Evolutionary conservation across 2,113 vertebrate genomes (phyloP).

Genomic region (Erinaceus europaeus): DNA sequence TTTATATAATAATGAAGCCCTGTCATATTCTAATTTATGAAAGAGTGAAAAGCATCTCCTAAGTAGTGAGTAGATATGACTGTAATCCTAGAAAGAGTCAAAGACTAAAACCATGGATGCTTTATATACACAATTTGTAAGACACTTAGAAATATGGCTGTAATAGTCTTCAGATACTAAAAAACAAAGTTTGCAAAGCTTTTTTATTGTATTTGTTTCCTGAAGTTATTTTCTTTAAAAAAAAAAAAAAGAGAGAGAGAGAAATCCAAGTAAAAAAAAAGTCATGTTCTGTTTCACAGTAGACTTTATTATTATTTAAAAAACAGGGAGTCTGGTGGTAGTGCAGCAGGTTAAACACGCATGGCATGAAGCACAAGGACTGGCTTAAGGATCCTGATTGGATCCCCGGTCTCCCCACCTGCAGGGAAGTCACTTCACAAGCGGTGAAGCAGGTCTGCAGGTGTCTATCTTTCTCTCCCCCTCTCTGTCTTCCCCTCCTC

Average conservation of each 20-base stretch:
- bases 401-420: too few relatives aligned
- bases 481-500: too few relatives aligned
- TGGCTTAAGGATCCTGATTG: too few relatives aligned
- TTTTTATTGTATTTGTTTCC: neutral
- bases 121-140: neutral
- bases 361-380: too few relatives aligned
- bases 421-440: too few relatives aligned
- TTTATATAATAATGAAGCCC: neutral
- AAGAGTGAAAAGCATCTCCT: neutral
- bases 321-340: too few relatives aligned
- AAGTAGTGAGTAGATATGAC: neutral
- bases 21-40: neutral
- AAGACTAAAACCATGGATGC: neutral
- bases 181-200: neutral
- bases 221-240: slow-evolving; percentile 9
- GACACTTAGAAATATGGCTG: neutral
- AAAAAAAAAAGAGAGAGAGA: too few relatives aligned
- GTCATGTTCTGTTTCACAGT: neutral
- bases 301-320: neutral
- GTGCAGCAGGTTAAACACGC: too few relatives aligned
- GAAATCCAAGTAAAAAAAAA: too few relatives aligned
- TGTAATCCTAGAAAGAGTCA: neutral
- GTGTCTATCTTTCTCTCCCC: too few relatives aligned
- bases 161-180: neutral
- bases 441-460: too few relatives aligned